Conservation (phyloP, 2,113 vertebrate genomes). For the Andinoacara biseriatus region DNA sequence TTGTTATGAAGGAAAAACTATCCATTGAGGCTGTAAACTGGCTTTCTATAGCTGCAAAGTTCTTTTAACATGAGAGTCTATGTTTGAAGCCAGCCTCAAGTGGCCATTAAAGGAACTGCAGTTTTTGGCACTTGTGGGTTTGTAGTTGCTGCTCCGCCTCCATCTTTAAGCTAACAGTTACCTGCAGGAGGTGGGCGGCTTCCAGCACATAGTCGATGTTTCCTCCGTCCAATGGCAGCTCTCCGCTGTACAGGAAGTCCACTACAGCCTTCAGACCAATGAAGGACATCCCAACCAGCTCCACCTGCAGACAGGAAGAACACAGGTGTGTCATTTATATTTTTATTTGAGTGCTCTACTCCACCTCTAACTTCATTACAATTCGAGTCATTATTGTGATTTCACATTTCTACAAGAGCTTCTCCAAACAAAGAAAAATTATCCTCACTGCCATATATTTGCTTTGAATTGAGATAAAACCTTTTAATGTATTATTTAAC, state of each 20-base stretch:
- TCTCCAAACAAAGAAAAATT: background rate
- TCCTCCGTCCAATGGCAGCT: slow-evolving; percentile 89
- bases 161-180: background rate
- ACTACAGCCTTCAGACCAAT: slow-evolving; percentile 89
- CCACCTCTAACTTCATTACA: background rate
- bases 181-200: slow-evolving; percentile 92
- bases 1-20: background rate
- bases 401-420: too few species aligned
- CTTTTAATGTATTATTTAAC: background rate
- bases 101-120: background rate
- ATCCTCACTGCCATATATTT: background rate
- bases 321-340: background rate
- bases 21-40: background rate
- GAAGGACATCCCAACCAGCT: slow-evolving; percentile 89
- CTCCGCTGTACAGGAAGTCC: slow-evolving; percentile 92
- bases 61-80: background rate
- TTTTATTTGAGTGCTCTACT: background rate
- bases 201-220: slow-evolving; percentile 91
- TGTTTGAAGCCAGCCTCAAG: background rate
- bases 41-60: too few species aligned
- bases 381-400: too few species aligned
- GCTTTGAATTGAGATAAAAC: background rate
- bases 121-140: background rate
- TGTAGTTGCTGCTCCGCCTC: fast-evolving
- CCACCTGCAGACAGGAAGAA: slow-evolving; percentile 73